Evolutionary conservation across 2,888 invertebrate genomes (phyloP).

Genomic region (Myopa tessellatipennis): DNA sequence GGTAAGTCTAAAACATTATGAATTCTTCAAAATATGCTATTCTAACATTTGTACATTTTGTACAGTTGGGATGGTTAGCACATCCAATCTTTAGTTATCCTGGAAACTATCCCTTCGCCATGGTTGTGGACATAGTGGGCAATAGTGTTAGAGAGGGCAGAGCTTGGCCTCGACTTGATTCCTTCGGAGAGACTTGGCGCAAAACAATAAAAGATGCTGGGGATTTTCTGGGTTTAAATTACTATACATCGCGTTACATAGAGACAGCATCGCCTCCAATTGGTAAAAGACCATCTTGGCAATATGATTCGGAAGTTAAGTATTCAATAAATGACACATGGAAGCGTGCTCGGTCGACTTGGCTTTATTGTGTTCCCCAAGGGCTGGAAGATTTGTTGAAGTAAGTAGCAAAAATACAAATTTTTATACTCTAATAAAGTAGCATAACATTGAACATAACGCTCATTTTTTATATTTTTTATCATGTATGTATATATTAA

Average conservation of each 20-base stretch:
- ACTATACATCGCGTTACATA: slow-evolving; percentile 57
- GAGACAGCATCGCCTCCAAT: slow-evolving; percentile 47
- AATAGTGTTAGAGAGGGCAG: slow-evolving; percentile 61
- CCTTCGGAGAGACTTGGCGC: slow-evolving; percentile 49
- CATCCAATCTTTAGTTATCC: slow-evolving; percentile 59
- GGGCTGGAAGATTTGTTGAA: slow-evolving; percentile 55
- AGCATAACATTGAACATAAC: background rate
- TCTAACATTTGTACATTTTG: slow-evolving; percentile 1
- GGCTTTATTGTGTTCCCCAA: slow-evolving; percentile 59
- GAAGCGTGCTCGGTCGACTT: slow-evolving; percentile 55
- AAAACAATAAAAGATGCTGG: slow-evolving; percentile 52
- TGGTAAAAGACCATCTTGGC: slow-evolving; percentile 69
- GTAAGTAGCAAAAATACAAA: slow-evolving; percentile 36
- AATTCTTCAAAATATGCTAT: background rate
- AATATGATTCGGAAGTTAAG: slow-evolving; percentile 68
- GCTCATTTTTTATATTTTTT: background rate
- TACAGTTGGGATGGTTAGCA: slow-evolving; percentile 64
- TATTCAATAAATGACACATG: slow-evolving; percentile 53
- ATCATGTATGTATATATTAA: background rate
- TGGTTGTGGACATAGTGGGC: slow-evolving; percentile 57
- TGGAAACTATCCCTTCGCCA: slow-evolving; percentile 61
- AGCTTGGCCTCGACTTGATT: slow-evolving; percentile 55
- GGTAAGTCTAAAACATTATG: slow-evolving; percentile 44
- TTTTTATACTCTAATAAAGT: slow-evolving; percentile 7
- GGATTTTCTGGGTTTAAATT: slow-evolving; percentile 61